phyloP scores from a whole-genome alignment of 2,888 invertebrate genomes.

The Zele albiditarsus region DNA sequence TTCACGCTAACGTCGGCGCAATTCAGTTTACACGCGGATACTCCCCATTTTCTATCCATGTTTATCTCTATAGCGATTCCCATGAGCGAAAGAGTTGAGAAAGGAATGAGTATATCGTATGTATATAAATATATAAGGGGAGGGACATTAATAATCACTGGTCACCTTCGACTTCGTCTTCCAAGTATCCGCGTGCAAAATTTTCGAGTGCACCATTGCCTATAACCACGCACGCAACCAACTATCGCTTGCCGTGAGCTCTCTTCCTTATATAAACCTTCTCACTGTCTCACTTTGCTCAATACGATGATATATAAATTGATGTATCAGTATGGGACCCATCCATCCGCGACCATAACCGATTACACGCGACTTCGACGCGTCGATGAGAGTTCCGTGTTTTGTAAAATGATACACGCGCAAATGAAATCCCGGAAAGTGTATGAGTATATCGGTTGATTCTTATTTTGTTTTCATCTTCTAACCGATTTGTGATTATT shows the following conservation, averaged over 20 bases:
- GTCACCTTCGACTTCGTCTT: conserved; percentile 43
- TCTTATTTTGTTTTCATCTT: conserved; percentile 16
- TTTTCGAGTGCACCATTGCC: conserved; percentile 29
- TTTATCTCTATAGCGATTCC: conserved; percentile 16
- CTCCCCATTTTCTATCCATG: conserved; percentile 57
- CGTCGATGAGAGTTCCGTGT: conserved; percentile 35
- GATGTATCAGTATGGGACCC: conserved; percentile 16
- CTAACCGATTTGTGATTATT: neutral
- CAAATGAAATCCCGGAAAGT: conserved; percentile 14
- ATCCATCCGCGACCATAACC: conserved; percentile 34
- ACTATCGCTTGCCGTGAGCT: conserved; percentile 13
- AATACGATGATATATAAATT: neutral
- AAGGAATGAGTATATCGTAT: conserved; percentile 15
- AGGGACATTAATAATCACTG: conserved; percentile 51
- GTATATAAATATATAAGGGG: conserved; percentile 10
- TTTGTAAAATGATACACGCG: conserved; percentile 30
- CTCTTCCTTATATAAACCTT: conserved; percentile 23
- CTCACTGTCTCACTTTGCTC: conserved; percentile 15
- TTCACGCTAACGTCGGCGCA: conserved; percentile 70
- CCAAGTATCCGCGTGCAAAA: conserved; percentile 45
- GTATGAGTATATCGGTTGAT: conserved; percentile 3
- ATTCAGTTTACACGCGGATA: conserved; percentile 69
- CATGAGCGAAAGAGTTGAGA: conserved; percentile 14
- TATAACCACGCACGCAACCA: conserved; percentile 44
- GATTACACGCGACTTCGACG: conserved; percentile 42